Conservation (phyloP, 2,797 vertebrate genomes). For the Enteromius treurensis region DNA sequence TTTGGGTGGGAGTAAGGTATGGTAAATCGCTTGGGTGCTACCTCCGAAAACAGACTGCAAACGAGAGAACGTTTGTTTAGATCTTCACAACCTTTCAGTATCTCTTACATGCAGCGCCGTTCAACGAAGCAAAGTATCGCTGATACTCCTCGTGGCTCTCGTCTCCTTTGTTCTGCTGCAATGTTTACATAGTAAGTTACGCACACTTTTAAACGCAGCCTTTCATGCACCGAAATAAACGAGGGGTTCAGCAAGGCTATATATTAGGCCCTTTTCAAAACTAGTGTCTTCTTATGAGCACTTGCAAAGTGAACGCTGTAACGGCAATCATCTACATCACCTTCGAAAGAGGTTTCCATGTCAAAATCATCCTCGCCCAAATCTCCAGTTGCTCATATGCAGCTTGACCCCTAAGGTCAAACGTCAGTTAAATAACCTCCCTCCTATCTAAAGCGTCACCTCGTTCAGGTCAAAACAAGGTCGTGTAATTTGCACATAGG, state of each 20-base stretch:
- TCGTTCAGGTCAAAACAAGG: slow-evolving; percentile 49
- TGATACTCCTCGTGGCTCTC: neutral
- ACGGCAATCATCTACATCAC: neutral
- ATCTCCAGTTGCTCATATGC: neutral
- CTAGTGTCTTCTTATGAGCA: neutral
- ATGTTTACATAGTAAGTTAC: neutral
- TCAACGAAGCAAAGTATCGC: neutral
- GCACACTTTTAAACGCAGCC: neutral
- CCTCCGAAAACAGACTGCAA: slow-evolving; percentile 53
- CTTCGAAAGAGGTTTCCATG: neutral
- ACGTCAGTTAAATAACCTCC: slow-evolving; percentile 46
- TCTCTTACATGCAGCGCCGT: neutral
- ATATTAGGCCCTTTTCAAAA: slow-evolving; percentile 18
- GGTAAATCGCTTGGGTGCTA: slow-evolving; percentile 64
- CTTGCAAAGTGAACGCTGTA: neutral
- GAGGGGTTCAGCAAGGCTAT: slow-evolving; percentile 3
- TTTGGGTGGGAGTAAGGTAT: slow-evolving; percentile 65
- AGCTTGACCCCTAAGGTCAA: slow-evolving; percentile 53
- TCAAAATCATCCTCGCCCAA: neutral
- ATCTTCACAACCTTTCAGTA: slow-evolving; percentile 8
- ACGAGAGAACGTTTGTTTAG: slow-evolving; percentile 37
- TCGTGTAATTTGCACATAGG: slow-evolving; percentile 1
- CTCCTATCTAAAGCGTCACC: slow-evolving; percentile 36
- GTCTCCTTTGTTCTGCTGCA: neutral
- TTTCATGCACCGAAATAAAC: neutral